A percentile compares a stretch with the other conserved stretches of the same genome.
phyloP scores from a whole-genome alignment of 2,113 vertebrate genomes.

The Nothocercus nigrocapillus region DNA sequence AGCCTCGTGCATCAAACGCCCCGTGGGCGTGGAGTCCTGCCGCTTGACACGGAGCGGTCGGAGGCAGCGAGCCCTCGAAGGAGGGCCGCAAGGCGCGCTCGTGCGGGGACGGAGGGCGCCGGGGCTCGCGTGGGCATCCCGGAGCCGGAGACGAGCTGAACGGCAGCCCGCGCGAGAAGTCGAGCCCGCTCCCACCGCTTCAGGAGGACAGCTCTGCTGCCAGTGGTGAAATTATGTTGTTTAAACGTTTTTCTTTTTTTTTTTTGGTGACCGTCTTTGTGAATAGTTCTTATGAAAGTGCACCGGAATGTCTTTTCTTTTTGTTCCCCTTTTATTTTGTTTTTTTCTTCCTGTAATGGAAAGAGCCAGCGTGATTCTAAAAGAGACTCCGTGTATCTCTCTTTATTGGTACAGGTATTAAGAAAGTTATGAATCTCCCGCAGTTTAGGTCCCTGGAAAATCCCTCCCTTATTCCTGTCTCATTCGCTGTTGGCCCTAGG shows the following conservation, averaged over 20 bases:
- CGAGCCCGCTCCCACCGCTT: neutral
- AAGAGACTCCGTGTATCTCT: slow-evolving; percentile 13
- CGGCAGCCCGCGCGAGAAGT: rapidly evolving
- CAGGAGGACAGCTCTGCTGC: neutral
- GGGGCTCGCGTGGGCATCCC: neutral
- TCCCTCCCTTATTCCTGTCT: slow-evolving; percentile 57
- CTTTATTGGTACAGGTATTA: slow-evolving; percentile 64
- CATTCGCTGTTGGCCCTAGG: slow-evolving; percentile 18
- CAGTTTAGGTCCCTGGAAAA: slow-evolving; percentile 50
- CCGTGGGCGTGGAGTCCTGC: neutral
- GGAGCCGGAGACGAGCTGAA: neutral
- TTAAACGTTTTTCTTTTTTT: neutral
- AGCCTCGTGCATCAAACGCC: neutral
- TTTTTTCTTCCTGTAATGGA: neutral
- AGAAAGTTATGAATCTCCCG: slow-evolving; percentile 68
- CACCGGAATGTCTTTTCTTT: rapidly evolving
- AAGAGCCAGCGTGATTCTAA: slow-evolving; percentile 26
- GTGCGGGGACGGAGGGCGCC: neutral
- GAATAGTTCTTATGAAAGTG: neutral
- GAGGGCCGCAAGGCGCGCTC: neutral
- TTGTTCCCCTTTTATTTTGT: no score
- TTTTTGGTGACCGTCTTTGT: neutral
- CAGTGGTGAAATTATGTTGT: neutral
- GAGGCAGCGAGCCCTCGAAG: neutral
- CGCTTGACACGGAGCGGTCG: neutral